Evolutionary conservation across 2,113 vertebrate species (phyloP).

Genomic region (Hippocampus abdominalis): DNA sequence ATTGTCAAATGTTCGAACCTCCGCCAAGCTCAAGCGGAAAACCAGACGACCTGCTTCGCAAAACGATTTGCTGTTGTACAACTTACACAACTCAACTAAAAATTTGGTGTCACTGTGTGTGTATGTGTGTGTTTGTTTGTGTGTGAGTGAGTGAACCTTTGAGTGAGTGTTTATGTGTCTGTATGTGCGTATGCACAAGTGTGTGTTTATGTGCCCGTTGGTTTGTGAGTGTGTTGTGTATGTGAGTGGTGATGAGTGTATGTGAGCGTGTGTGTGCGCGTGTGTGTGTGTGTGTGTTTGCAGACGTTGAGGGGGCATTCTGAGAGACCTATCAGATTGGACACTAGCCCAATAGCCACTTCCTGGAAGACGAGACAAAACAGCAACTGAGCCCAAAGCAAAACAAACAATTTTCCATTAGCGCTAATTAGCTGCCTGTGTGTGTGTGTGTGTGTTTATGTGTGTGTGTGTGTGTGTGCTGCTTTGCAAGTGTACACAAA

Average conservation of each 20-base stretch:
- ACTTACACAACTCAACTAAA: background rate
- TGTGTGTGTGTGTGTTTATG: no score
- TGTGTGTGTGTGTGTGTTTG: no score
- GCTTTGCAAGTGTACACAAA: background rate
- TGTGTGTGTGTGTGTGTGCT: no score
- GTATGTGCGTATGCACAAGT: background rate
- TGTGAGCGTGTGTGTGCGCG: no score
- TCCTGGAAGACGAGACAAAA: background rate
- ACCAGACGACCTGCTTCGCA: background rate
- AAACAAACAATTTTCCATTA: background rate
- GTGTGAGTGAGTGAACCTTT: background rate
- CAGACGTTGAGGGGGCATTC: background rate
- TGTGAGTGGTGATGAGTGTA: no score
- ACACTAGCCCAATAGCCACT: background rate
- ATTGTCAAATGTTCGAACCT: background rate
- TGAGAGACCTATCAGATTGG: background rate
- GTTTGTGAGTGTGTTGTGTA: no score
- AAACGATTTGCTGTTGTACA: no score
- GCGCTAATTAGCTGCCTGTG: background rate
- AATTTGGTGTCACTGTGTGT: background rate
- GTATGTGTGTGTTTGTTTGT: no score
- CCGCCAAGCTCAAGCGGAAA: background rate
- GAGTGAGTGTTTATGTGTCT: no score
- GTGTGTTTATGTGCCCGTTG: no score
- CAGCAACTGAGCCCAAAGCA: background rate